Evolutionary conservation across 2,888 invertebrate species (phyloP), one percentile per base, ranked within the genome.

Genomic region (Eupithecia vulgata): DNA sequence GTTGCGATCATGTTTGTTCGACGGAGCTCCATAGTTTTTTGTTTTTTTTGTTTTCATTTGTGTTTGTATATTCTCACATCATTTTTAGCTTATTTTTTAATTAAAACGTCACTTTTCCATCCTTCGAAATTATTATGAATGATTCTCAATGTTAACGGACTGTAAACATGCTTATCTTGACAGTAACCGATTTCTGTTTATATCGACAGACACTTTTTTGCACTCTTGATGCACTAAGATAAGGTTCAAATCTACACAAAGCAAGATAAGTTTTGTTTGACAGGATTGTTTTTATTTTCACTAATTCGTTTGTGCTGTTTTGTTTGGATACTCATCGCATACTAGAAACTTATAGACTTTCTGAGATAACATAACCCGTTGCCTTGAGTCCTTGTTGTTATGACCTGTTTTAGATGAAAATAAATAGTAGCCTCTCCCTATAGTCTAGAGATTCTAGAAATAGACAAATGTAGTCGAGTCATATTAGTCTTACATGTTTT

Each of bases 1-100:
- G 81, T 81, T 83, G 76, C 73, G 71, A 81, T 88, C 90, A 90
- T 84, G 92, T 90, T 90, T 90, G 75, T 70, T 59, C 21, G 8
- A 21, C 35, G 65, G 40, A 25, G 37, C 21, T 65, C 25, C 65
- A 65, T 65, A 65, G 40, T 40, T 65, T 67, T 81, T 82, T 76
- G 73, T 81, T 79, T 78, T 76, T 76, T 84, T 72, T 76, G 76
- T 79, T 84, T 82, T 82, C 30, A 34, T 75, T 81, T 85, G 84
- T 85, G 84, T 40, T 86, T 85, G 82, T 83, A 81, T 81, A 72
- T 76, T 80, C 75, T 76, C 79, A 74, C 37, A 75, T 76, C 79
- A 81, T 80, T 78, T 76, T 73, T 42, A 70, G 48, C 52, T 35
- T n/a, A n/a, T 30, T 67, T 59, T 15, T 42, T n/a, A 52, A 61